Evolutionary conservation across 2,888 invertebrate species (phyloP), one percentile per base, ranked within the genome.

Genomic region (Patella pellucida): DNA sequence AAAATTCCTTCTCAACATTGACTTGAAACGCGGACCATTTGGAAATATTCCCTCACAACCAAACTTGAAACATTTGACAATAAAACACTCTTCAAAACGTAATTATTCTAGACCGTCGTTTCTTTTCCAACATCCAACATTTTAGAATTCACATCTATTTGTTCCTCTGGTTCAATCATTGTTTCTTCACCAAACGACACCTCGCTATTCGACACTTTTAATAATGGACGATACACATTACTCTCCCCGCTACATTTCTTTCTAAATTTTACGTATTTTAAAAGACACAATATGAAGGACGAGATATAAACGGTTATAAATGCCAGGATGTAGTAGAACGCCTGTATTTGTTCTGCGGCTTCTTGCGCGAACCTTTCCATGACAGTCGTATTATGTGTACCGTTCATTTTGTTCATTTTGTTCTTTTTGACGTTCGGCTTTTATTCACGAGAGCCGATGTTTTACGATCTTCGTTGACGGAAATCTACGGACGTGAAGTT

Each of bases 261-360:
- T 71, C 73, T 75, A 56, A 76, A 76, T 67, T 70, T 74, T 41
- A 74, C 71, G 51, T 74, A 70, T 62, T 74, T 74, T 50, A 74
- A 67, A 52, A 74, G 15, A 52, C 70, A 67, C 51, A 74, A 62
- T 2, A 74, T 56, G 27, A 74, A 70, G 15, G 70, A 56, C 15
- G 71, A 69, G 67, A 74, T 74, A 31, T 74, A 74, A 54, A 74
- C 56, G 19, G 74, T 70, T 50, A 74, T 69, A 12, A 74, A 69
- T 9, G 71, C 74, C 7, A 74, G 27, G 19, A 74, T 71, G 67
- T 74, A 74, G 62, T 70, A 74, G 23, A 74, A 74, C 62, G 56
- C 74, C 14, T 70, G 54, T 68, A 54, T 74, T 72, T 78, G 78
- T 41, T 74, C 52, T 14, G 52, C 56, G 15, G 69, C 31, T 52